Conservation (phyloP, 1,140 invertebrate species). For the Drosophila pectinifera region DNA sequence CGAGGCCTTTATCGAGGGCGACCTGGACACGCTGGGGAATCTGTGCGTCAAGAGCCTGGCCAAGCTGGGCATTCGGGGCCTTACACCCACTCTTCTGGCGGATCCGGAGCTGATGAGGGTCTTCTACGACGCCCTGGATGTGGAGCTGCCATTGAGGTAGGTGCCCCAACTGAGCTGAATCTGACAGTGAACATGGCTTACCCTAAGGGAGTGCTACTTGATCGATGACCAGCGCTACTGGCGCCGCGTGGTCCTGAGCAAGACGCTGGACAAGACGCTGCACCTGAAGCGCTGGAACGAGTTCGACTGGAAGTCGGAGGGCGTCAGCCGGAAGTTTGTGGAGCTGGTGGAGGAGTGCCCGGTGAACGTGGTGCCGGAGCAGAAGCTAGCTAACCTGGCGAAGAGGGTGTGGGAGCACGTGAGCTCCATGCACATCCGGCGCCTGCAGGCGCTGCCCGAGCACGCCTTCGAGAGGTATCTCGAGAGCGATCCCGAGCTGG, state of each 20-base stretch:
- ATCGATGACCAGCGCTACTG: slow-evolving; percentile 48
- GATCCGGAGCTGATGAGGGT: slow-evolving; percentile 29
- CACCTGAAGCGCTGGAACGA: slow-evolving; percentile 35
- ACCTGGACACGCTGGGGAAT: slow-evolving; percentile 35
- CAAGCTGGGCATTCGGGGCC: slow-evolving; percentile 9
- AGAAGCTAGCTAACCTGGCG: slow-evolving; percentile 31
- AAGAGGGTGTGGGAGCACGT: slow-evolving; percentile 31
- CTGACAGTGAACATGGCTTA: too few relatives aligned
- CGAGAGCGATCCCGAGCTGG: slow-evolving; percentile 18
- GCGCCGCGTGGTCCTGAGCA: slow-evolving; percentile 54
- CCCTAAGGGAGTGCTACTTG: slow-evolving; percentile 44
- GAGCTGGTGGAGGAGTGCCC: slow-evolving; percentile 49
- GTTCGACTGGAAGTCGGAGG: slow-evolving; percentile 58
- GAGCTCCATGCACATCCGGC: slow-evolving; percentile 41
- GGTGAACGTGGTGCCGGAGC: slow-evolving; percentile 16
- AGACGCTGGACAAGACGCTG: slow-evolving; percentile 36
- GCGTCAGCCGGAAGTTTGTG: slow-evolving; percentile 60
- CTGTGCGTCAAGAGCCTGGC: slow-evolving; percentile 47
- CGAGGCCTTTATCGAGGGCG: slow-evolving; percentile 54
- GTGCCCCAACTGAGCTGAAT: neutral
- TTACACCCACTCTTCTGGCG: slow-evolving; percentile 5
- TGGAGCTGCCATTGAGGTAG: slow-evolving; percentile 48
- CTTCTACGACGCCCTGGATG: slow-evolving; percentile 50
- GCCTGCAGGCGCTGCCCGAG: slow-evolving; percentile 44
- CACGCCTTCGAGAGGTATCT: slow-evolving; percentile 27